Percentiles rank a stretch among this genome's conserved stretches.
These are phyloP conservation scores for Troglohyphantes excavatus DNA, from an alignment of 2,888 invertebrate genomes.

Conservation along the genomic window DNA sequence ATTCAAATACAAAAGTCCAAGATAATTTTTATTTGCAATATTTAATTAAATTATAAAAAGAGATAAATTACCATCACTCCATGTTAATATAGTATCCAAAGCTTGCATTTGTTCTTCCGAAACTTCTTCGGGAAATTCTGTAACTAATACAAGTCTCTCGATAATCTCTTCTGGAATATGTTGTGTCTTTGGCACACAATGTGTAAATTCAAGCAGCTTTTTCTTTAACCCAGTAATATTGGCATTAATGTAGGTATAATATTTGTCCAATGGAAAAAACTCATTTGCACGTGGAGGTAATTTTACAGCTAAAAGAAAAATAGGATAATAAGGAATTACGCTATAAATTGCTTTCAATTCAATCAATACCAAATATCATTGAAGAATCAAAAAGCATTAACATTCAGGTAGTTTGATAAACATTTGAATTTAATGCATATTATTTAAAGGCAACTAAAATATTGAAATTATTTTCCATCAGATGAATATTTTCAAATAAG, in stretches of 20 bases:
- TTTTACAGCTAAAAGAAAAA: conserved; percentile 15
- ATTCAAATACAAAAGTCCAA: too few relatives aligned
- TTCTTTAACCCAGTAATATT: conserved; percentile 86
- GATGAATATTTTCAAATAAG: too few relatives aligned
- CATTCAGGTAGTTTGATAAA: too few relatives aligned
- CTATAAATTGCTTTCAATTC: too few relatives aligned
- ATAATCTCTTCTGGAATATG: conserved; percentile 85
- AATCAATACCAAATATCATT: too few relatives aligned
- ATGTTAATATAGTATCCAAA: conserved; percentile 87
- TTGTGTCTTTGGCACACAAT: conserved; percentile 85
- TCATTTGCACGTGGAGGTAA: conserved; percentile 70
- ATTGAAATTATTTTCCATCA: too few relatives aligned
- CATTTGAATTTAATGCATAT: too few relatives aligned
- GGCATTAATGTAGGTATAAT: conserved; percentile 86
- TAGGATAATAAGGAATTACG: too few relatives aligned
- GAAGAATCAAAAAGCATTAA: too few relatives aligned
- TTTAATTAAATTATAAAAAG: neutral
- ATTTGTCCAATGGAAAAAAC: conserved; percentile 85
- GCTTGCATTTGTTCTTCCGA: conserved; percentile 83
- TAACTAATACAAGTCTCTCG: conserved; percentile 85
- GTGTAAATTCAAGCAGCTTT: conserved; percentile 87
- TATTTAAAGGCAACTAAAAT: too few relatives aligned
- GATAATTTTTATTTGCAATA: too few relatives aligned
- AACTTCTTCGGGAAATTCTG: conserved; percentile 83
- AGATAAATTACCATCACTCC: conserved; percentile 87